Evolutionary conservation across 2,797 vertebrate genomes (phyloP).

Genomic region (Smutsia temminckii): DNA sequence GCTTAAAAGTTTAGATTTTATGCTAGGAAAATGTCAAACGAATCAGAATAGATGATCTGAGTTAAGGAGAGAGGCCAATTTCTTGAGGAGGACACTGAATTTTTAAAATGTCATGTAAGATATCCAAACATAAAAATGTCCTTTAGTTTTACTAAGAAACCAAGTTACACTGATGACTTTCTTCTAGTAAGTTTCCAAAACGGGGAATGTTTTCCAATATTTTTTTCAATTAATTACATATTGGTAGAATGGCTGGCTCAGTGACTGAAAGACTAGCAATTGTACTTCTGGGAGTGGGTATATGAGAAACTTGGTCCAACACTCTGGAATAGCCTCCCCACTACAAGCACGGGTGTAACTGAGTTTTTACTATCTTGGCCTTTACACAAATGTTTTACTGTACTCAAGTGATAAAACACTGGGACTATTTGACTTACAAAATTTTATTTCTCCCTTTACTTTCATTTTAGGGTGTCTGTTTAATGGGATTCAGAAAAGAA

Average conservation of each 20-base stretch:
- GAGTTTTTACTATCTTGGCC: background rate
- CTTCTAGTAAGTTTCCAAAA: background rate
- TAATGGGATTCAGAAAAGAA: background rate
- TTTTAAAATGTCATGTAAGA: background rate
- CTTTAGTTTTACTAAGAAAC: background rate
- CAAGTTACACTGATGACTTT: background rate
- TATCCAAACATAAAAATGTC: background rate
- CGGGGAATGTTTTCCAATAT: background rate
- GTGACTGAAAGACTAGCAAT: background rate
- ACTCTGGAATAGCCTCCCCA: background rate
- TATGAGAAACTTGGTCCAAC: background rate
- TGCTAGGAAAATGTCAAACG: background rate
- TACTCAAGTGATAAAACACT: background rate
- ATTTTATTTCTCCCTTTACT: background rate
- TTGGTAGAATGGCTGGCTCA: background rate
- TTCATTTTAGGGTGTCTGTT: background rate
- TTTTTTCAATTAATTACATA: background rate
- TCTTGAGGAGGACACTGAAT: background rate
- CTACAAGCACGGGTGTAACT: background rate
- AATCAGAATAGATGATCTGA: background rate
- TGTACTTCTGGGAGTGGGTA: background rate
- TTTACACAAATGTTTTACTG: background rate
- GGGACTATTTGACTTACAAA: background rate
- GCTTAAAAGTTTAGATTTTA: background rate
- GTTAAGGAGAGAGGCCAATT: background rate